Conservation (phyloP, 2,888 invertebrate genomes). For the Dasysyrphus albostriatus region DNA sequence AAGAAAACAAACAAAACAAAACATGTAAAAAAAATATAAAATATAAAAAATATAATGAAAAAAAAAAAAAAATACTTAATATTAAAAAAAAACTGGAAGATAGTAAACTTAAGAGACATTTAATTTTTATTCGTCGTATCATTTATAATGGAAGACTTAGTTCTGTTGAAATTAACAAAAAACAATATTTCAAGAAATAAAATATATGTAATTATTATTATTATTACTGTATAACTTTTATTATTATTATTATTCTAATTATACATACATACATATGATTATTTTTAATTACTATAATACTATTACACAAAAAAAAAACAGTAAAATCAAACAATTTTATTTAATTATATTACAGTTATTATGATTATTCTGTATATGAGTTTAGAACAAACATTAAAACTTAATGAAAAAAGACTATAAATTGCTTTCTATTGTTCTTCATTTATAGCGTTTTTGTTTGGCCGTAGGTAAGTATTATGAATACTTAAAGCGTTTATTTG, state of each 20-base stretch:
- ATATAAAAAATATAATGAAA: conserved; percentile 34
- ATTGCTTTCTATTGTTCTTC: background rate
- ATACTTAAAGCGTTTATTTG: too few species aligned
- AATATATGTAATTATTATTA: conserved; percentile 28
- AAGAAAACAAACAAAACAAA: conserved; percentile 39
- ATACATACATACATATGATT: conserved; percentile 61
- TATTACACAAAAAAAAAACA: conserved; percentile 41
- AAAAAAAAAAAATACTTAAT: conserved; percentile 52
- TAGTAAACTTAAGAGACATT: conserved; percentile 44
- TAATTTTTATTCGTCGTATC: conserved; percentile 35
- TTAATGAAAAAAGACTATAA: conserved; percentile 34
- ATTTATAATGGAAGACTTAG: conserved; percentile 52
- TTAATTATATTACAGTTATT: conserved; percentile 62
- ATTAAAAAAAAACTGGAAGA: conserved; percentile 46
- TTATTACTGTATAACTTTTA: conserved; percentile 37
- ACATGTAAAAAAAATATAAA: conserved; percentile 28
- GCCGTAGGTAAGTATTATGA: too few species aligned
- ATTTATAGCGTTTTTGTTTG: background rate
- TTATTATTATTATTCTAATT: conserved; percentile 51
- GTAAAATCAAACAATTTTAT: conserved; percentile 51
- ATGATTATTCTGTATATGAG: conserved; percentile 54
- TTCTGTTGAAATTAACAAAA: conserved; percentile 37
- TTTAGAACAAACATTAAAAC: conserved; percentile 56
- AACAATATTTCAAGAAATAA: conserved; percentile 2
- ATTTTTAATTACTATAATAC: conserved; percentile 43